Evolutionary conservation across 2,888 invertebrate genomes (phyloP), one percentile per base, ranked within the genome.

Genomic region (Calameuta idolon): DNA sequence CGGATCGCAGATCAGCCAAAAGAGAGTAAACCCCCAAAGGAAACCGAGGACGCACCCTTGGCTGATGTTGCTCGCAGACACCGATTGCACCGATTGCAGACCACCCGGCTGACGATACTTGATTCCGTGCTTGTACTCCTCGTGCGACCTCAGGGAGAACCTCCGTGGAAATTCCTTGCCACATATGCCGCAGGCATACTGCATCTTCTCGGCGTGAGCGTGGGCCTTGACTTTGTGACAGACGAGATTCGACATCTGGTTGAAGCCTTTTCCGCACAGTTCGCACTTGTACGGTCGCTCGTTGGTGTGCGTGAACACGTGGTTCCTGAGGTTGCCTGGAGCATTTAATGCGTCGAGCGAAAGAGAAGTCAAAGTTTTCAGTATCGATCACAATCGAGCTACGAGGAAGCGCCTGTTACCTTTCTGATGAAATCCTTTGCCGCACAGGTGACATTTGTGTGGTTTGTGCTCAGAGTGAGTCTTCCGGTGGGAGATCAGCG

Each of bases 351-450:
- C 37, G 15, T 37, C 12, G 37, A 37, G 37, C 37, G 12, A 76
- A 75, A 81, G 69, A 76, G 77, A 77, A 55, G 12, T 34, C 0
- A 4, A 74, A 34, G n/a, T 35, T 69, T 30, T 31, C 1, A 31
- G 3, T 1, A 31, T 34, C 3, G 1, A 0, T 74, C n/a, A 2
- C 12, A 1, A 69, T 74, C 73, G n/a, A 37, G 37, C 23, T 55
- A 12, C 12, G 30, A 34, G 12, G 71, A 69, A 35, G 69, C 69
- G 73, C 69, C 40, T 74, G 81, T 81, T 78, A 40, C 96, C 96
- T 94, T 96, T 96, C 87, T 96, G 96, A 90, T 96, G 96, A 90
- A 96, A 96, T 83, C 95, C 95, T 90, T 96, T 96, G 76, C 95
- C 94, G 89, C 96, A 96, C 77, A 95, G 92, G 87, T 95, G 94